Evolutionary conservation across 2,888 invertebrate species (phyloP), one percentile per base, ranked within the genome.

Genomic region (Ephialtes manifestator): DNA sequence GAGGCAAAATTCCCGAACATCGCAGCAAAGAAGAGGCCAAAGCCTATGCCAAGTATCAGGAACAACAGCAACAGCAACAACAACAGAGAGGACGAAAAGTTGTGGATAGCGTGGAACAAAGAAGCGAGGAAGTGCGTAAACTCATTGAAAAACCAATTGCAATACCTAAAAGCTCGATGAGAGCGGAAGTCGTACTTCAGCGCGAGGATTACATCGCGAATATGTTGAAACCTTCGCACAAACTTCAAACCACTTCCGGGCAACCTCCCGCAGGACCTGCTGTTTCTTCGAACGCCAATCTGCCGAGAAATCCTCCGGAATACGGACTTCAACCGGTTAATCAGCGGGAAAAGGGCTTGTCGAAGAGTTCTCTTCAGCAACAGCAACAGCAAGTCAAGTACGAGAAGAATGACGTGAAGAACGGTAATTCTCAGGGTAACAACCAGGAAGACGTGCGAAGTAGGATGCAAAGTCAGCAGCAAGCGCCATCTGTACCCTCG

Each of bases 81-180:
- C 70, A 70, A 11, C 78, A 77, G 18, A 67, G 55, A 18, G 43
- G 65, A 28, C 67, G 85, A 70, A 85, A 82, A 68, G 31, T 67
- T 0, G 43, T 91, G 0, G 93, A 93, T 20, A 87, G 87, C 2
- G 81, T 91, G 7, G 93, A 94, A 53, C 92, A 92, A 35, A 89
- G 92, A 28, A 89, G 88, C 68, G 93, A 94, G 13, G 93, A 94
- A 13, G 93, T 92, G 11, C 87, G 93, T 0, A 94, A 94, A 48
- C 77, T 93, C 0, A 93, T 93, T 3, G 94, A 94, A 18, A 94
- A 94, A 65, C 92, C 93, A 4, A 60, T 92, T 43, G 89, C 90
- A 2, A 85, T 84, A 4, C 89, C 91, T 0, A 94, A 93, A 70
- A 88, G 89, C 0, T 86, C 84, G 4, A 89, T 90, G 5, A 92